These are phyloP conservation scores for Eudorcas thomsonii DNA, from an alignment of 2,113 vertebrate genomes.

Conservation along the genomic window DNA sequence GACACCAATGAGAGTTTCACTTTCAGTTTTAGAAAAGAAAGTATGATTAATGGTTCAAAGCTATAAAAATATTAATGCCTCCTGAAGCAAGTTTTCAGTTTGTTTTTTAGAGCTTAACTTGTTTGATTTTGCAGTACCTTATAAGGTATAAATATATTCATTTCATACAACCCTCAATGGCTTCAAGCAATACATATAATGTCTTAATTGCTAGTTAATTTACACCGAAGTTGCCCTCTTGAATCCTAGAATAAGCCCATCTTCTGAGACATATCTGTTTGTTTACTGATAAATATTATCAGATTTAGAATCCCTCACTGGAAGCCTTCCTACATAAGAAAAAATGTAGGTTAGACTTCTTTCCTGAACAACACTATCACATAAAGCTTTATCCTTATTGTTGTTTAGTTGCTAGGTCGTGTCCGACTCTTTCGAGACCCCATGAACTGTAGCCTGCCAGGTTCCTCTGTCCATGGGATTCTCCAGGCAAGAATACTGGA, in stretches of 20 bases:
- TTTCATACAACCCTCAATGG: not conserved
- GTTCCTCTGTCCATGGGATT: not conserved
- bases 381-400: not conserved
- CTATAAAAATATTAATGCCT: not conserved
- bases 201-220: not conserved
- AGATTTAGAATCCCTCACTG: not conserved
- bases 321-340: not conserved
- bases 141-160: not conserved
- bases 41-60: not conserved
- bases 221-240: not conserved
- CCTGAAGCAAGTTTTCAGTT: not conserved
- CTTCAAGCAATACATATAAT: not conserved
- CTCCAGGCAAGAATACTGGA: not conserved
- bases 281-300: not conserved
- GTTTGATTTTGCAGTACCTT: not conserved
- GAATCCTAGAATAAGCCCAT: not conserved
- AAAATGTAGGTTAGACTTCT: not conserved
- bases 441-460: not conserved
- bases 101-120: not conserved
- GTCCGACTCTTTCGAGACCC: not conserved
- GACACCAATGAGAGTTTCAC: not conserved
- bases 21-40: not conserved
- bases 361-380: not conserved
- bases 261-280: not conserved
- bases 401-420: not conserved